Evolutionary conservation across 1,140 invertebrate species (phyloP).

Genomic region (Hylyphantes graminicola): DNA sequence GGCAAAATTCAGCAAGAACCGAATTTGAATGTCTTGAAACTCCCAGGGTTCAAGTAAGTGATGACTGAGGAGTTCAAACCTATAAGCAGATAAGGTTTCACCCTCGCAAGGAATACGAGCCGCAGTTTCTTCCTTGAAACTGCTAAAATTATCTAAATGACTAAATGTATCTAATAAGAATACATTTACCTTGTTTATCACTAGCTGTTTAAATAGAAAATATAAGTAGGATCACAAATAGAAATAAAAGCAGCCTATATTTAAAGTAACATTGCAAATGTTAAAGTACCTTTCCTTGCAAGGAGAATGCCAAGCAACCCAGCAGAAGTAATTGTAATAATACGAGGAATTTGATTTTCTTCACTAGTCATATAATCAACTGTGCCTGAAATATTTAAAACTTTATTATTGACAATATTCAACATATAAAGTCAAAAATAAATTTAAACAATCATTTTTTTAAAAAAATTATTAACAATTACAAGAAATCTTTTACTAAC

Average conservation of each 20-base stretch:
- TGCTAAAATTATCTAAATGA: not conserved
- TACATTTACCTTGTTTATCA: not conserved
- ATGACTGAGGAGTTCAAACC: too few species aligned
- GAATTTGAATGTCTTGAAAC: too few species aligned
- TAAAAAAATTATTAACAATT: not conserved
- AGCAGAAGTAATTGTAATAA: slow-evolving; percentile 31
- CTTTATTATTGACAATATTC: not conserved
- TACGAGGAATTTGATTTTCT: slow-evolving; percentile 36
- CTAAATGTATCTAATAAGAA: not conserved
- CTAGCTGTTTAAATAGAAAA: not conserved
- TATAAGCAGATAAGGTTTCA: not conserved
- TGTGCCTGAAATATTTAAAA: slow-evolving; percentile 11
- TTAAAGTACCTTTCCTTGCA: slow-evolving; percentile 40
- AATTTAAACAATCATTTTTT: not conserved
- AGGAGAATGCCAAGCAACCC: slow-evolving; percentile 30
- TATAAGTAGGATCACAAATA: not conserved
- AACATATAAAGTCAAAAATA: not conserved
- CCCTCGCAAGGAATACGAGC: not conserved
- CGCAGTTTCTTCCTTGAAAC: not conserved
- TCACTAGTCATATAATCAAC: slow-evolving; percentile 42
- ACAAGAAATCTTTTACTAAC: too few species aligned
- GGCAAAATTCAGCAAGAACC: too few species aligned
- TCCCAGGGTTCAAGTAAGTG: too few species aligned
- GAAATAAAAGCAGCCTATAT: not conserved
- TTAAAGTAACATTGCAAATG: not conserved